Evolutionary conservation across 2,113 vertebrate genomes (phyloP).

Genomic region (Clarias gariepinus): DNA sequence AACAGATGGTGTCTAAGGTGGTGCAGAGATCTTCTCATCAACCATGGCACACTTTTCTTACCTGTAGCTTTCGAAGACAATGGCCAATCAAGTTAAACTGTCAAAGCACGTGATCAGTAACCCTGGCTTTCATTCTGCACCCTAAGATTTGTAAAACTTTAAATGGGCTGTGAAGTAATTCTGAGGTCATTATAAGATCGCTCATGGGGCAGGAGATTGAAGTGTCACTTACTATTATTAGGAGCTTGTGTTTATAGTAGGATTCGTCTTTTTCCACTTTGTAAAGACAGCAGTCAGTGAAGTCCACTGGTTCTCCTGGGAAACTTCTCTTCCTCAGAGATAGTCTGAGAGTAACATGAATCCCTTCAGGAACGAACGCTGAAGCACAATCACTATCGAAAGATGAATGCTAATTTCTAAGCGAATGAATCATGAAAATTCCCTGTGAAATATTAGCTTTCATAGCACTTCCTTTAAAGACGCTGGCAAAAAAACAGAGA

Average conservation of each 20-base stretch:
- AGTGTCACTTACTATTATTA: not conserved
- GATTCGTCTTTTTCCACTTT: conserved; percentile 47
- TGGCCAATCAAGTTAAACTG: not conserved
- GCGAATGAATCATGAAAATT: not conserved
- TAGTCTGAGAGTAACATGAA: conserved; percentile 38
- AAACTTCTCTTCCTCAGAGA: conserved; percentile 41
- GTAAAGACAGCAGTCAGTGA: conserved; percentile 55
- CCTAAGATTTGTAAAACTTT: not conserved
- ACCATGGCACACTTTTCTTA: not conserved
- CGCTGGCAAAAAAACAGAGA: conserved; percentile 50
- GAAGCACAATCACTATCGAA: not conserved
- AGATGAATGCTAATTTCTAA: not conserved
- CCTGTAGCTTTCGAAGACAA: conserved; percentile 1
- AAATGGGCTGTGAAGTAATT: not conserved
- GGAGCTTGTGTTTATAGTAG: not conserved
- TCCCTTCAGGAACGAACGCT: conserved; percentile 14
- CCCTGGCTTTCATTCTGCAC: not conserved
- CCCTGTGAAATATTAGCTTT: not conserved
- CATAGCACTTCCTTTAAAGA: conserved; percentile 33
- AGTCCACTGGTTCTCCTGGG: conserved; percentile 45
- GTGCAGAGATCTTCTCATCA: conserved; percentile 29
- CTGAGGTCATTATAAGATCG: not conserved
- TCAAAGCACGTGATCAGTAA: not conserved
- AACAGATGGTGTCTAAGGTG: conserved; percentile 33
- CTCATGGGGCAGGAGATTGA: not conserved